Evolutionary conservation across 2,113 vertebrate genomes (phyloP), one percentile per base, ranked within the genome.

Genomic region (Mohoua ochrocephala): DNA sequence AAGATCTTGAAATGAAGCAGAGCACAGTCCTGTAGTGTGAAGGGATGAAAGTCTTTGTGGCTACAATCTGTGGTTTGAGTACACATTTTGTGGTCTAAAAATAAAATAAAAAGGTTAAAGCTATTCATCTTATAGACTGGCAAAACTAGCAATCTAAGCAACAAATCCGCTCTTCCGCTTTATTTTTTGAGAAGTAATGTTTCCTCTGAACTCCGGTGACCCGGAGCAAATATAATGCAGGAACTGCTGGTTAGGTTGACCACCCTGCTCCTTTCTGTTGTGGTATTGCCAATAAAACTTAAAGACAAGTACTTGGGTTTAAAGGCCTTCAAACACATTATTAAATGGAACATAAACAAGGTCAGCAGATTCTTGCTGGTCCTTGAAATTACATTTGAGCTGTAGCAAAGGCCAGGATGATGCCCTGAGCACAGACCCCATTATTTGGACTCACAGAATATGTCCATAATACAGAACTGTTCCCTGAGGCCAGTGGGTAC

Each of bases 211-310:
- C 82, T 83, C 44, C 30, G 23, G 39, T 94, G 92, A 95, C 93
- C 96, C 11, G 3, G 47, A 95, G 59, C 82, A 90, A 95, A 85
- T 84, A 83, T 77, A 93, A 94, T 0, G 0, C 59, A 83, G 75
- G 90, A 90, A 65, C 45, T 85, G 42, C 79, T 80, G 56, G 50
- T 90, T 77, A 80, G 64, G 50, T 70, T 96, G 91, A 92, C 75
- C 92, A 96, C 50, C 16, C 39, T 60, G 45, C 49, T 91, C 69
- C 61, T 79, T 87, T 93, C 69, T 57, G 49, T 76, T 89, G 60
- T 92, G 93, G 87, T 95, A 82, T 91, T 96, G 91, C 75, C 95
- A 91, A 94, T 97, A 96, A 96, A 96, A 93, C 68, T 88, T 95
- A 84, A 90, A 97, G 90, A 95, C 82, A 88, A 92, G 71, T 50